Conservation (phyloP, 2,113 vertebrate species). For the Aix galericulata region DNA sequence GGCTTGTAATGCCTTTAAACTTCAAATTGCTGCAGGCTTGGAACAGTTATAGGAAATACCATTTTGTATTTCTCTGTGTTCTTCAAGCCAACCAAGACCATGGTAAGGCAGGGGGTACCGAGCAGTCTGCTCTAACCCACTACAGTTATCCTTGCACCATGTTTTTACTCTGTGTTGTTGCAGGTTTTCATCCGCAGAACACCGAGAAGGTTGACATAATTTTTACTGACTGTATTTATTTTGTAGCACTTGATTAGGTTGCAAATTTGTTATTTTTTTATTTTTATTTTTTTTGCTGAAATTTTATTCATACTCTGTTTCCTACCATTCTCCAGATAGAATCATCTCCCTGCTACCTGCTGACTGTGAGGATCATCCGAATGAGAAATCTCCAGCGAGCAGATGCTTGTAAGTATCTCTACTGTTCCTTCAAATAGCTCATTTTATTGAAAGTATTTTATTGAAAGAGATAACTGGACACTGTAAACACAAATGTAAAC, state of each 20-base stretch:
- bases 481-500: not conserved
- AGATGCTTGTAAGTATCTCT: constrained; percentile 69
- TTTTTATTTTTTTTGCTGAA: not conserved
- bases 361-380: constrained; percentile 73
- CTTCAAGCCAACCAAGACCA: not conserved
- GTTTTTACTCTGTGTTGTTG: not conserved
- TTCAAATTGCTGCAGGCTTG: not conserved
- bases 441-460: not conserved
- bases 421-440: not conserved
- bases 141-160: not conserved
- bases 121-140: not conserved
- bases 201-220: not conserved
- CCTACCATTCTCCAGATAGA: constrained; percentile 36
- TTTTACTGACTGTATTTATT: not conserved
- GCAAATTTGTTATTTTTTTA: not conserved
- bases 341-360: constrained; percentile 72
- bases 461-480: not conserved
- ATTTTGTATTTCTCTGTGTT: not conserved
- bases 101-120: not conserved
- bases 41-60: too few relatives aligned
- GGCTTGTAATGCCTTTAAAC: not conserved
- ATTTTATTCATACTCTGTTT: not conserved
- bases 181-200: not conserved
- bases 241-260: not conserved
- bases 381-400: constrained; percentile 76